These are phyloP conservation scores for Melangyna quadrimaculata DNA, from an alignment of 2,888 invertebrate species.

Conservation along the genomic window DNA sequence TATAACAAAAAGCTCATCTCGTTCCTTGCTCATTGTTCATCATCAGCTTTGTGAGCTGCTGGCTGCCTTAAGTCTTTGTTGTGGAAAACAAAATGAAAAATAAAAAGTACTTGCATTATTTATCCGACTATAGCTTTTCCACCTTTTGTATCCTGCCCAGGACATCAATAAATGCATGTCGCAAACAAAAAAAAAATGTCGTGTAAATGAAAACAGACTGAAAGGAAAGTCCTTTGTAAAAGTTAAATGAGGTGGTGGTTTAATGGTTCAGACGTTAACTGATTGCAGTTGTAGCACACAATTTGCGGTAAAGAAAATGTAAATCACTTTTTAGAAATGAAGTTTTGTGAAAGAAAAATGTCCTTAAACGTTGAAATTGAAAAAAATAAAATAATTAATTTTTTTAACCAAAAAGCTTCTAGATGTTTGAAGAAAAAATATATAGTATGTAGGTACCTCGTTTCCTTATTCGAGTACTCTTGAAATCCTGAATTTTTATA, in stretches of 20 bases:
- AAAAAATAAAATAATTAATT: not conserved
- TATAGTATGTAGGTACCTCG: too few relatives aligned
- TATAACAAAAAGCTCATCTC: conserved; percentile 27
- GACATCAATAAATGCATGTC: conserved; percentile 29
- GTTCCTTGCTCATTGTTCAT: conserved; percentile 26
- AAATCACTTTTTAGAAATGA: not conserved
- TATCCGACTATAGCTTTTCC: conserved; percentile 15
- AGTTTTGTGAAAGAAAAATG: not conserved
- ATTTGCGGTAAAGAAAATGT: conserved; percentile 11
- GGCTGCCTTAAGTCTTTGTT: conserved; percentile 24
- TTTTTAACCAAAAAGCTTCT: not conserved
- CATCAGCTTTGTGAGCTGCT: conserved; percentile 19
- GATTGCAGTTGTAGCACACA: conserved; percentile 31
- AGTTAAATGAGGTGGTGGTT: conserved; percentile 25
- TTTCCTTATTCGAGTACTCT: too few relatives aligned
- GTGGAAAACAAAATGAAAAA: conserved; percentile 22
- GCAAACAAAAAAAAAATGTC: not conserved
- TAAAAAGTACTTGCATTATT: conserved; percentile 26
- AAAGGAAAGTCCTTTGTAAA: conserved; percentile 13
- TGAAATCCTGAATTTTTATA: too few relatives aligned
- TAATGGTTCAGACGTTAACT: conserved; percentile 27
- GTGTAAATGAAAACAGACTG: conserved; percentile 22
- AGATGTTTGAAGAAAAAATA: not conserved
- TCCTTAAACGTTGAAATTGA: not conserved
- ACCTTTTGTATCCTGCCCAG: conserved; percentile 29